phyloP scores from a whole-genome alignment of 2,888 invertebrate genomes.

The Agriotes lineatus region DNA sequence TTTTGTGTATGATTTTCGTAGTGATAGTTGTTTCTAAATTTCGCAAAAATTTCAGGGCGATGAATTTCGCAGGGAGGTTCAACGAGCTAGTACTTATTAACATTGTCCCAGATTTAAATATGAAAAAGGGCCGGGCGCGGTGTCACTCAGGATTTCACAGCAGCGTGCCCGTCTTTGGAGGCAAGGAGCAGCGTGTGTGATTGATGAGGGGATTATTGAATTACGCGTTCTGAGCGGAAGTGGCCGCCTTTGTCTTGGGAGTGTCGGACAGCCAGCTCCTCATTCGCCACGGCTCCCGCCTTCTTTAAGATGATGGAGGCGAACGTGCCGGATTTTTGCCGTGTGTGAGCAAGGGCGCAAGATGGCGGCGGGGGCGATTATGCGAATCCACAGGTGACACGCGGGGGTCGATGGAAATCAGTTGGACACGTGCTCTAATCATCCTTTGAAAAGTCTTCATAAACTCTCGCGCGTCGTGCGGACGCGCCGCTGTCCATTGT shows the following conservation, averaged over 20 bases:
- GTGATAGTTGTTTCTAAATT: no score
- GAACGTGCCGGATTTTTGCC: constrained; percentile 53
- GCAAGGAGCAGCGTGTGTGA: constrained; percentile 49
- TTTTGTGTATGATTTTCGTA: no score
- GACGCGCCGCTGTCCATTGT: no score
- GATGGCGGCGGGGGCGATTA: neutral
- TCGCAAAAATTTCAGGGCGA: no score
- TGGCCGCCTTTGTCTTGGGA: constrained; percentile 58
- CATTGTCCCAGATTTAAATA: no score
- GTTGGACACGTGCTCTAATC: constrained; percentile 44
- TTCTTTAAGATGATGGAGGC: constrained; percentile 47
- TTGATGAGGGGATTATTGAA: constrained; percentile 59
- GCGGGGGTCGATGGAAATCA: constrained; percentile 34
- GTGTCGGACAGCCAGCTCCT: constrained; percentile 54
- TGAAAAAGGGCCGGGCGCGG: no score
- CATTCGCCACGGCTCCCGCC: constrained; percentile 51
- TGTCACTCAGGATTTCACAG: constrained; percentile 10
- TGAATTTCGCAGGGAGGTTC: no score
- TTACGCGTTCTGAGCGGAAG: constrained; percentile 55
- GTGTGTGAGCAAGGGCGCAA: neutral
- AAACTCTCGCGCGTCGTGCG: no score
- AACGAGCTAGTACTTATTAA: no score
- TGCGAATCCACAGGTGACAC: constrained; percentile 41
- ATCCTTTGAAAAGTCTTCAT: constrained; percentile 15
- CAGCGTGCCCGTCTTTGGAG: constrained; percentile 1